Evolutionary conservation across 1,140 invertebrate species (phyloP).

Genomic region (Pararge aegeria): DNA sequence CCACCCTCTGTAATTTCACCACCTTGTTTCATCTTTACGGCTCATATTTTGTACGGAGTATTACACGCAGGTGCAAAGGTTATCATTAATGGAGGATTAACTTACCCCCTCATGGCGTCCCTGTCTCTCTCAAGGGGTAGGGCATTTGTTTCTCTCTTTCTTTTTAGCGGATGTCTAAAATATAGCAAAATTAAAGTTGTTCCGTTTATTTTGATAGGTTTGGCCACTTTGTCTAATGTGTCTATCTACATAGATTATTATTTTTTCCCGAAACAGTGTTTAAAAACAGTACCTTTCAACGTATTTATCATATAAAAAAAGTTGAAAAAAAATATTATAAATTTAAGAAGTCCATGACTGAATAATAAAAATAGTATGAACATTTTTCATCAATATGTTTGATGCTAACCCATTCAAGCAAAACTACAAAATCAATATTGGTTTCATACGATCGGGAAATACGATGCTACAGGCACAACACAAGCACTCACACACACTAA

Average conservation of each 20-base stretch:
- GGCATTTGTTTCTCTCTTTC: neutral
- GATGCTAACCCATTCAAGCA: too few species aligned
- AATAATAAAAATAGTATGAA: too few species aligned
- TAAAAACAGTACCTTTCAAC: too few species aligned
- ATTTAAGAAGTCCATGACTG: too few species aligned
- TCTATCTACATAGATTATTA: neutral
- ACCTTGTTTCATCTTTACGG: slow-evolving; percentile 39
- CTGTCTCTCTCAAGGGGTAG: slow-evolving; percentile 17
- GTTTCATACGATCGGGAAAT: too few species aligned
- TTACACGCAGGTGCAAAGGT: slow-evolving; percentile 63
- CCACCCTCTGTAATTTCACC: slow-evolving; percentile 30
- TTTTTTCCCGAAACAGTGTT: neutral
- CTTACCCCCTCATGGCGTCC: slow-evolving; percentile 43
- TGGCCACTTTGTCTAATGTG: neutral
- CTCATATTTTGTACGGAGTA: slow-evolving; percentile 52
- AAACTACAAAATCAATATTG: too few species aligned
- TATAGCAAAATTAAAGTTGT: neutral
- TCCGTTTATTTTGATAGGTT: neutral
- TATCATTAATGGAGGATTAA: slow-evolving; percentile 64
- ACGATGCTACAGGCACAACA: too few species aligned
- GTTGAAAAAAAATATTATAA: too few species aligned
- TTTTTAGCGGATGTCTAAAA: neutral
- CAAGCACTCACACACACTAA: too few species aligned
- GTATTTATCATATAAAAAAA: too few species aligned
- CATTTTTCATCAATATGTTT: too few species aligned